Base-by-base conservation (phyloP, 2,888 invertebrate species). In the Chymomyza procnemis region DNA sequence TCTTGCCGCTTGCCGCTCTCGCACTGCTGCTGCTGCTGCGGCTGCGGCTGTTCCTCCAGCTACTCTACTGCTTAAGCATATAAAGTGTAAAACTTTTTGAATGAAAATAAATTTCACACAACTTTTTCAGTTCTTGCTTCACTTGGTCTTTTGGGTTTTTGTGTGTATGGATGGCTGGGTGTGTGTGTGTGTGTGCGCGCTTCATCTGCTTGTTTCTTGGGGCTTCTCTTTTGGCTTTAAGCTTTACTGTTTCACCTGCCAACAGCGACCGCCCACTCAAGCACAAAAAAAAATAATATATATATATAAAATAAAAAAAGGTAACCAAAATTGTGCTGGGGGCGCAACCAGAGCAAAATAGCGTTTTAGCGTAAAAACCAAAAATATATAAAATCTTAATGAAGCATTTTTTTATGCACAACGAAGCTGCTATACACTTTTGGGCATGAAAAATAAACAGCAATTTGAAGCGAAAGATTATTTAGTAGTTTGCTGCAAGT, bases 31-130 rank as follows among this genome's bases (percentile, higher is more conserved):
- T 46, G n/a, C 34, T 19, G 9, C 50, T 54, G 21, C 34, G 22
- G 55, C 41, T 60, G 14, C 19, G 46, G n/a, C 54, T 59, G 46
- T 19, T 46, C 4, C 41, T 30, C 8, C 16, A 16, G 14, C 26
- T 4, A 3, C 16, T 2, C 26, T 26, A 14, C 26, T n/a, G 12
- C 26, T 26, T 60, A 34, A 21, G 54, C 75, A 75, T 67, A 67
- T 72, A 69, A 76, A 79, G 76, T 79, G 71, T 70, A 76, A 83
- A 85, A 85, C 75, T 83, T 87, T 85, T 85, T 85, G 83, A 87
- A 85, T 85, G 83, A 85, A 85, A 87, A 87, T 83, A 82, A 83
- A 87, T 83, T 85, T 87, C 80, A 73, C 73, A 85, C 75, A 74
- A 66, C 52, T 55, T 63, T 54, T 64, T 62, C 46, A 52, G 64